Base-by-base conservation (phyloP, 2,113 vertebrate genomes). In the Chaetodon auriga region DNA sequence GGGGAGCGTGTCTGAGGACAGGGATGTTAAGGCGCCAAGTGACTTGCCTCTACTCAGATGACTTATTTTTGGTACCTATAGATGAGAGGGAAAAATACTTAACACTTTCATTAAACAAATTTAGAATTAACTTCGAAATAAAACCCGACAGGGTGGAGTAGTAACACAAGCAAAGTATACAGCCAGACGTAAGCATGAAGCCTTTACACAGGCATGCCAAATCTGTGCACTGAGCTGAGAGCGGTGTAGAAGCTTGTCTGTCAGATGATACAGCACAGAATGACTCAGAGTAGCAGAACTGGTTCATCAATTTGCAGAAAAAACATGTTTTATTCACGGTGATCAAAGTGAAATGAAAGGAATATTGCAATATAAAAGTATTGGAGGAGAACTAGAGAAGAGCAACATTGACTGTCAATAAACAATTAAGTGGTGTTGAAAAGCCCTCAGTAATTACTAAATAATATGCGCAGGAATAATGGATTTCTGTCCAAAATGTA, bases 1-100 rank as follows among this genome's bases (percentile, higher is more conserved):
- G 6, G 98, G 98, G 53, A 99, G 96, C 13, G 96, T 98, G 87
- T 97, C 96, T 66, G 95, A 78, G 55, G 97, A 99, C 61, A 98
- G 94, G 18, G 96, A 97, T 15, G 95, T 95, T 74, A 99, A 92
- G 60, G 95, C 91, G 5, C 93, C 95, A 61, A 96, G 87, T 65
- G 96, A 98, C 85, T 58, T 90, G 84, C 96, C 96, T 93, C 95
- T 96, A 25, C 87, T 92, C 25, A 96, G 91, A 62, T 88, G 25
- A 63, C 81, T 89, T 7, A 83, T 75, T 79, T 78, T 86, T 70
- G 91, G 86, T 72, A 90, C 90, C 87, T 96, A 82, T 93, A 92
- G 58, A 89, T 86, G 57, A 80, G 13, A 7, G 38, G 3, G 7
- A 73, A 35, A 66, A 49, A 55, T 65, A 13, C n/a, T 18, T 19